A percentile compares a stretch with the other conserved stretches of the same genome.
Evolutionary conservation across 2,888 invertebrate genomes (phyloP).

Genomic region (Aspidiotus rigidus): DNA sequence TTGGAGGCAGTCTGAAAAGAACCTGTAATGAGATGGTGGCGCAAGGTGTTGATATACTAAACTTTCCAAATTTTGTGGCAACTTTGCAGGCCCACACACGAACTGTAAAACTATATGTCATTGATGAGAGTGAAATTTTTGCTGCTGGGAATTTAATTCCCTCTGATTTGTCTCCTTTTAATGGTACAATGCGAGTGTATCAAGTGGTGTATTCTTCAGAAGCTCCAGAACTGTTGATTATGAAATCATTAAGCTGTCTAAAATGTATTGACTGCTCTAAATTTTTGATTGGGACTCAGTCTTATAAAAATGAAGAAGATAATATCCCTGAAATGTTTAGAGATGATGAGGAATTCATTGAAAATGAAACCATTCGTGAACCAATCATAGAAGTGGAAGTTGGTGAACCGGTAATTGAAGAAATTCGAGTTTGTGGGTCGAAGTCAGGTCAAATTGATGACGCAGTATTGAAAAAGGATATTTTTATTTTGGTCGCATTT

Average conservation of each 20-base stretch:
- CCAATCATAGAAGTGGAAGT: too few relatives aligned
- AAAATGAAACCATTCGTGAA: too few relatives aligned
- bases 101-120: not conserved
- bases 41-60: not conserved
- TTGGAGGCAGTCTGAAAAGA: constrained; percentile 38
- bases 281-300: not conserved
- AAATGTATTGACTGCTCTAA: not conserved
- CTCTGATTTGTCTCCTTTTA: not conserved
- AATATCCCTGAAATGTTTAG: not conserved
- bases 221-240: not conserved
- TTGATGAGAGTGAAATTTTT: not conserved
- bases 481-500: too few relatives aligned
- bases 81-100: not conserved
- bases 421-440: too few relatives aligned
- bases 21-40: not conserved
- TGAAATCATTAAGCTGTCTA: not conserved
- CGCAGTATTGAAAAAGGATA: too few relatives aligned
- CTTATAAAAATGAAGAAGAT: not conserved
- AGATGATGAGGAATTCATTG: too few relatives aligned
- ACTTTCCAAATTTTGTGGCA: not conserved
- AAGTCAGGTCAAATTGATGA: too few relatives aligned
- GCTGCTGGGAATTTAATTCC: not conserved
- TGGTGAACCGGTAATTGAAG: too few relatives aligned
- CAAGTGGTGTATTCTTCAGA: not conserved
- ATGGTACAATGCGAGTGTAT: not conserved